Percentiles rank a stretch among this genome's conserved stretches.
Evolutionary conservation across 1,140 invertebrate genomes (phyloP).

Genomic region (Pseudomyrmex flavicornis): DNA sequence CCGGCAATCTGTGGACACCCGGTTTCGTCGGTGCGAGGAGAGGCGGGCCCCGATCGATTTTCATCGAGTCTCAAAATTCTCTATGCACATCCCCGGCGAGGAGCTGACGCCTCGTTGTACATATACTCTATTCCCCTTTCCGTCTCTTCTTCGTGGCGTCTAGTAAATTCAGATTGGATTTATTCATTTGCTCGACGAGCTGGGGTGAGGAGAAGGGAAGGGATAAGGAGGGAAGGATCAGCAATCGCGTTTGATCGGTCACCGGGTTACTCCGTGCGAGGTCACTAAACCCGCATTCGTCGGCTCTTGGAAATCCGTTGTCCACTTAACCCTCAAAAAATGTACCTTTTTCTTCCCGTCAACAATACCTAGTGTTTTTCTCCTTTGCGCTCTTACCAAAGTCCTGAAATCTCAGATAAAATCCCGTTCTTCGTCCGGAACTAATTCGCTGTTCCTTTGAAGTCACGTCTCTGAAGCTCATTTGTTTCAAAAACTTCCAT

Average conservation of each 20-base stretch:
- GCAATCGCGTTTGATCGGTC: slow-evolving; percentile 17
- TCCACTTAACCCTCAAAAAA: neutral
- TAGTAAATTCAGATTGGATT: slow-evolving; percentile 40
- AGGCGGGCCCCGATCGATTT: slow-evolving; percentile 67
- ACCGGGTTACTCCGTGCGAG: neutral
- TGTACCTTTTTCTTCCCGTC: neutral
- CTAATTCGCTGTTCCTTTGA: neutral
- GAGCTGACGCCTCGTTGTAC: slow-evolving; percentile 48
- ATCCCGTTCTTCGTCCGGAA: slow-evolving; percentile 6
- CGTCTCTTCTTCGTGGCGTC: neutral
- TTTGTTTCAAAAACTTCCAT: too few relatives aligned
- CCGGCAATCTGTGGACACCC: slow-evolving; percentile 21
- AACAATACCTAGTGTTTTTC: too few relatives aligned
- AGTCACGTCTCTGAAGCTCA: too few relatives aligned
- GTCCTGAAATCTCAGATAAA: neutral
- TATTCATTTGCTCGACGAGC: slow-evolving; percentile 32
- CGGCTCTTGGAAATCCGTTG: neutral
- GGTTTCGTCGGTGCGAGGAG: slow-evolving; percentile 37
- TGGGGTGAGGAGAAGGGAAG: too few relatives aligned
- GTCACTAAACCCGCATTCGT: neutral
- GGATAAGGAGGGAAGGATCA: neutral
- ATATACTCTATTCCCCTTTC: neutral
- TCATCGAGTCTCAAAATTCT: slow-evolving; percentile 75
- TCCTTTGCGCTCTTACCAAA: too few relatives aligned
- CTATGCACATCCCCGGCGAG: slow-evolving; percentile 51